Evolutionary conservation across 2,797 vertebrate species (phyloP).

Genomic region (Neosalanx taihuensis): DNA sequence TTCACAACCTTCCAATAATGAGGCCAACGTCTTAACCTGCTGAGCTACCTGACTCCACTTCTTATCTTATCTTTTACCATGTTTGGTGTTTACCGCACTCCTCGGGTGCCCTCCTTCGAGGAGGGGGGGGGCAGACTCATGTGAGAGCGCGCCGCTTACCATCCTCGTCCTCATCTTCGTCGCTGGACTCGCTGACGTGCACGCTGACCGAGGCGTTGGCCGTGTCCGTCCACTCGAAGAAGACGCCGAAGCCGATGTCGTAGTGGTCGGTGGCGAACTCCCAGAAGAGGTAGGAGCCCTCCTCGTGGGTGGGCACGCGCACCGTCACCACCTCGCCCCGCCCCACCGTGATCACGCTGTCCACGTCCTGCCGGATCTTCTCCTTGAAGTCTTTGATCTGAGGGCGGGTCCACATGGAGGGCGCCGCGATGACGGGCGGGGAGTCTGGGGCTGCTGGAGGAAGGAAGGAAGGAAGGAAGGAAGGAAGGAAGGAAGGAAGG

Average conservation of each 20-base stretch:
- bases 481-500: not conserved
- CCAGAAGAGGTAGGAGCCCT: constrained; percentile 98
- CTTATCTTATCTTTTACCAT: no score
- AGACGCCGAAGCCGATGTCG: constrained; percentile 98
- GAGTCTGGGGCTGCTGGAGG: constrained; percentile 68
- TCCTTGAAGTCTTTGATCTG: constrained; percentile 99
- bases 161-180: constrained; percentile 97
- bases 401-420: constrained; percentile 98
- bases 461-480: not conserved
- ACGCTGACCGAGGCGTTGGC: constrained; percentile 94
- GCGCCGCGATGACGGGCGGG: constrained; percentile 91
- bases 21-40: no score
- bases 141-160: constrained; percentile 67
- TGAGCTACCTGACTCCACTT: no score
- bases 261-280: constrained; percentile 99
- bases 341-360: constrained; percentile 97
- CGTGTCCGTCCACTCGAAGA: constrained; percentile 99
- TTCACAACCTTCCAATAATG: no score
- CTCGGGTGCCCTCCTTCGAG: no score
- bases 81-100: no score
- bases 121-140: no score
- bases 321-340: constrained; percentile 98
- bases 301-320: constrained; percentile 95
- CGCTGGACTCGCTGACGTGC: constrained; percentile 98
- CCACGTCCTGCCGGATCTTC: constrained; percentile 96